Evolutionary conservation across 2,113 vertebrate genomes (phyloP), one percentile per base, ranked within the genome.

Genomic region (Trachemys scripta): DNA sequence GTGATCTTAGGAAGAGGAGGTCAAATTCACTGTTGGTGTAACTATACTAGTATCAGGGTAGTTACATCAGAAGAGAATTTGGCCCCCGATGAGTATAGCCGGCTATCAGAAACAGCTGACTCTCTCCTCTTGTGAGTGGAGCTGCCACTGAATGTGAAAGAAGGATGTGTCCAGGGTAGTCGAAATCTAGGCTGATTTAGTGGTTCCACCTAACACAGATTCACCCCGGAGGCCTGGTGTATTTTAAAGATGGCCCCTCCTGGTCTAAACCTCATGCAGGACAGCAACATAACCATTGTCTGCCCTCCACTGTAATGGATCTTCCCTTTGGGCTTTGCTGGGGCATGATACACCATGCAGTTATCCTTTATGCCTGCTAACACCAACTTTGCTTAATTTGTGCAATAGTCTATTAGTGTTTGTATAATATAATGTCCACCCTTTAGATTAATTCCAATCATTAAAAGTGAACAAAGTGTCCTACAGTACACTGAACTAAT

Each of bases 401-500:
- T 72, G 87, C 69, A 80, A 16, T 5, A 69, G 35, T n/a, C 17
- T 69, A n/a, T 20, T n/a, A 20, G 8, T n/a, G 31, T 19, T n/a
- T n/a, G 11, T n/a, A 69, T 69, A 69, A 69, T 69, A 69, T n/a
- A 69, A n/a, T 35, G 27, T 78, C 62, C 87, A 42, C 12, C 11
- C 38, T 57, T 81, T 14, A 42, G 7, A 85, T 31, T 5, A 84
- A 49, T 50, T 84, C 20, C 35, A 50, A 22, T 31, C 47, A 62
- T 35, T 69, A 84, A 69, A 24, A 17, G 78, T 0, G 5, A 27
- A 24, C 1, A 80, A 59, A 59, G 5, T 5, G 80, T 76, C 47
- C 35, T 1, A 16, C 2, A 35, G 5, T 1, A 7, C 54, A 8
- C 31, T 20, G 84, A 12, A 19, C 0, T 0, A 3, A 12, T 20